Conservation (phyloP, 2,888 invertebrate genomes). For the Agrochola litura region DNA sequence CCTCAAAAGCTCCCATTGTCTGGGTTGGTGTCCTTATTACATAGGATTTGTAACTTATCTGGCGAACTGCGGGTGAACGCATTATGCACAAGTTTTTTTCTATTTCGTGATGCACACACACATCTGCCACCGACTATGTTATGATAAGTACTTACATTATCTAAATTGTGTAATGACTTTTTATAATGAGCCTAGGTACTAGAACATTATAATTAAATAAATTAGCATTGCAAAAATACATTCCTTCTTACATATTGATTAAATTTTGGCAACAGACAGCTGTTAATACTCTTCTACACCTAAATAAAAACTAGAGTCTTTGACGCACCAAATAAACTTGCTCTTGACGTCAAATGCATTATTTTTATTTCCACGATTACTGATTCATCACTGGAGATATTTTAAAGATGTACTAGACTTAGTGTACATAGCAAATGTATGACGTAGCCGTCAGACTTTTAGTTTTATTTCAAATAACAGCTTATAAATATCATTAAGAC, state of each 20-base stretch:
- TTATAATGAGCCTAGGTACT: neutral
- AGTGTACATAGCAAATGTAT: conserved; percentile 24
- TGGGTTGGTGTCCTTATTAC: neutral
- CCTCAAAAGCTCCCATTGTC: neutral
- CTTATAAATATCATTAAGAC: conserved; percentile 30
- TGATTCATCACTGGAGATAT: conserved; percentile 49
- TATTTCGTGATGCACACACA: neutral
- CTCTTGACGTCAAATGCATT: conserved; percentile 63
- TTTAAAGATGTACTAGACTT: conserved; percentile 40
- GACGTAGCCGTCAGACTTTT: conserved; percentile 18
- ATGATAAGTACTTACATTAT: neutral
- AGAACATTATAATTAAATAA: conserved; percentile 5
- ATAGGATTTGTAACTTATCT: neutral
- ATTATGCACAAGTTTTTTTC: neutral
- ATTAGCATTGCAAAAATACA: conserved; percentile 7
- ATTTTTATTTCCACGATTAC: conserved; percentile 54
- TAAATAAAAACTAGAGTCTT: conserved; percentile 53
- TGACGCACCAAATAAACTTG: conserved; percentile 61
- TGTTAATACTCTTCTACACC: conserved; percentile 13
- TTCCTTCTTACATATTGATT: conserved; percentile 18
- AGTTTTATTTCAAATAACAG: conserved; percentile 26
- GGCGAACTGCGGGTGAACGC: neutral
- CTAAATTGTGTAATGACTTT: neutral
- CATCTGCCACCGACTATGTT: neutral
- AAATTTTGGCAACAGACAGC: conserved; percentile 38